Base-by-base conservation (phyloP, 2,888 invertebrate genomes). In the Notodonta dromedarius region DNA sequence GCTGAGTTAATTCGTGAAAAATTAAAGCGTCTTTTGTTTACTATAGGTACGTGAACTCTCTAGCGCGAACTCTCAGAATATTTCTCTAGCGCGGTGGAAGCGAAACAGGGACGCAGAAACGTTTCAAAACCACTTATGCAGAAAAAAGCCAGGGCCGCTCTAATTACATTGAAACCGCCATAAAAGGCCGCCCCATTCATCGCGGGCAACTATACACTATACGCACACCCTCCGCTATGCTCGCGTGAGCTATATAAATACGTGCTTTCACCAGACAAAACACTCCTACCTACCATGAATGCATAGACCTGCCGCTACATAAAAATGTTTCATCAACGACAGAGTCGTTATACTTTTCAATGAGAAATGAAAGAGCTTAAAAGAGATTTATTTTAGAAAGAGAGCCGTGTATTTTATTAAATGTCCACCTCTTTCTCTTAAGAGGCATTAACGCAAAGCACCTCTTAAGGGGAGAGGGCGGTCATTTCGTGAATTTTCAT, bases 121-220 rank as follows among this genome's bases (percentile, higher is more conserved):
- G 77, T 82, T 88, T 83, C 76, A 86, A 85, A 83, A 80, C 80
- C 85, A 88, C 87, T 89, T 86, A 85, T 84, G 85, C 79, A 83
- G 82, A 86, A 88, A 88, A 87, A 87, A 79, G 83, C 24, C 39
- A 77, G 78, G 77, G 84, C 77, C 78, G 87, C 85, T 86, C 86
- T 91, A 91, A 91, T 90, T 91, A 90, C 87, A 89, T 88, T 87
- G 89, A 87, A 87, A 85, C 78, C 79, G 83, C 82, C 82, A 83
- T 84, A 86, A 90, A 89, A 89, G 83, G 80, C 83, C 75, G 77
- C 74, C 74, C 80, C 82, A 87, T 90, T 90, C 88, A 90, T 80
- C 75, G 83, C 80, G 71, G 67, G 71, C 73, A 78, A 80, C 84
- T 85, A 82, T 82, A 8, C 50, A 16, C 50, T 50, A 50, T 76